A percentile compares a stretch with the other conserved stretches of the same genome.
Conservation (phyloP, 1,140 invertebrate species). For the Proales similis region DNA sequence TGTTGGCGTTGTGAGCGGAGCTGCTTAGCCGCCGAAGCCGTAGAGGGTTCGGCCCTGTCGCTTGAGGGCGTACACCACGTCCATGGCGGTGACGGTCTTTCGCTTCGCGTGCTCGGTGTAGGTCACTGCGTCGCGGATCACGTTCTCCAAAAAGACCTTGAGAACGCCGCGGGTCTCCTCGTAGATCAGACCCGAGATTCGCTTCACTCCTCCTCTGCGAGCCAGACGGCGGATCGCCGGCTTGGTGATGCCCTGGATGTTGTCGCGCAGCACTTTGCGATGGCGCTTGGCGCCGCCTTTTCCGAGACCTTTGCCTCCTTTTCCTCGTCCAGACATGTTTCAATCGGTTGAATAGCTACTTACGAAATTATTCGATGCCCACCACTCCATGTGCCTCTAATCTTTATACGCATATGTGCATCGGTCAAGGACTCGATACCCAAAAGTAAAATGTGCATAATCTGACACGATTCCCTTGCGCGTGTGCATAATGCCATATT, state of each 20-base stretch:
- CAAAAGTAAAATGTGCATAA: too few relatives aligned
- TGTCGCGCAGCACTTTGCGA: conserved; percentile 59
- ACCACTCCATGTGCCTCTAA: too few relatives aligned
- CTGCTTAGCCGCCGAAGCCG: conserved; percentile 58
- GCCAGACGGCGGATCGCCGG: conserved; percentile 63
- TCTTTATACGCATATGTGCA: too few relatives aligned
- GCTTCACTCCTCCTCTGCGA: conserved; percentile 67
- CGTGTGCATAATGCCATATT: too few relatives aligned
- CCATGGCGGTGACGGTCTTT: conserved; percentile 76
- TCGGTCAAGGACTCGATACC: too few relatives aligned
- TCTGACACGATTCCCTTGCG: too few relatives aligned
- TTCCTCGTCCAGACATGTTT: conserved; percentile 46
- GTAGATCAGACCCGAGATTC: conserved; percentile 68
- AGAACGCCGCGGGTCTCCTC: conserved; percentile 64
- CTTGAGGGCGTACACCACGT: conserved; percentile 76
- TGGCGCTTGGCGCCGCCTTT: conserved; percentile 49
- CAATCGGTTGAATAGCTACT: too few relatives aligned
- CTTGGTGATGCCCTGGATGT: conserved; percentile 68
- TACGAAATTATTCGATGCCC: too few relatives aligned
- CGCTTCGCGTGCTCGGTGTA: conserved; percentile 74
- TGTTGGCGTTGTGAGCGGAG: background rate
- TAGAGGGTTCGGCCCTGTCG: conserved; percentile 66
- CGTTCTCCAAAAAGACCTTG: conserved; percentile 73
- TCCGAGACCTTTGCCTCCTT: conserved; percentile 47
- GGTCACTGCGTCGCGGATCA: conserved; percentile 73